Conservation (phyloP, 2,888 invertebrate species). For the Temnothorax rugatulus region DNA sequence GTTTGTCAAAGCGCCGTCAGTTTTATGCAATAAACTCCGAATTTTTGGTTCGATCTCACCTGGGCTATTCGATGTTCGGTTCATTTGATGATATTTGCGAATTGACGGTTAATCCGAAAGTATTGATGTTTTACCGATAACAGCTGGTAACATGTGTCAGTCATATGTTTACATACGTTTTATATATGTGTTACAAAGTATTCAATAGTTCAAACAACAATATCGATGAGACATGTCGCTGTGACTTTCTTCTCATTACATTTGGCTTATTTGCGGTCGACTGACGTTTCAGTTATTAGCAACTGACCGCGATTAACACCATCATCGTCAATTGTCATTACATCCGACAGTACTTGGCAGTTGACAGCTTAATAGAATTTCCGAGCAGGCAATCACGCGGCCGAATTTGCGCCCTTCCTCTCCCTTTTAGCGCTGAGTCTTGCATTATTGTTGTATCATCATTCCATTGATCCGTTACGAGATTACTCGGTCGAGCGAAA, state of each 20-base stretch:
- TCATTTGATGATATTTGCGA: constrained; percentile 19
- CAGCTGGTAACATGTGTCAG: background rate
- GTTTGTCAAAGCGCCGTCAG: constrained; percentile 16
- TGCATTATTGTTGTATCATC: constrained; percentile 45
- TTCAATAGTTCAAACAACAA: background rate
- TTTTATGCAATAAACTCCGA: constrained; percentile 31
- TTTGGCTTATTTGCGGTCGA: constrained; percentile 16
- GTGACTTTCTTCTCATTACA: constrained; percentile 16
- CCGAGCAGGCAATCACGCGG: constrained; percentile 59
- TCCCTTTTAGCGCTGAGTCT: constrained; percentile 33
- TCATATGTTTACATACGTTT: background rate
- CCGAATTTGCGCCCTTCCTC: constrained; percentile 29
- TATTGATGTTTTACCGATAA: constrained; percentile 20
- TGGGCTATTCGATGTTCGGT: background rate
- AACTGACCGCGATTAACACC: constrained; percentile 53
- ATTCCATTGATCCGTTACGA: constrained; percentile 21
- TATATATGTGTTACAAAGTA: background rate
- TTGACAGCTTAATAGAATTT: constrained; percentile 72
- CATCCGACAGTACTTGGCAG: constrained; percentile 56
- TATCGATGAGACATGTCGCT: background rate
- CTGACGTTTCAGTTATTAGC: constrained; percentile 62
- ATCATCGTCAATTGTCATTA: constrained; percentile 67
- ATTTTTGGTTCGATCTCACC: constrained; percentile 17
- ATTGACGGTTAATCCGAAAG: background rate
- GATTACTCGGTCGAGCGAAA: constrained; percentile 3